phyloP scores from a whole-genome alignment of 2,797 vertebrate genomes.

The Trichosurus vulpecula region DNA sequence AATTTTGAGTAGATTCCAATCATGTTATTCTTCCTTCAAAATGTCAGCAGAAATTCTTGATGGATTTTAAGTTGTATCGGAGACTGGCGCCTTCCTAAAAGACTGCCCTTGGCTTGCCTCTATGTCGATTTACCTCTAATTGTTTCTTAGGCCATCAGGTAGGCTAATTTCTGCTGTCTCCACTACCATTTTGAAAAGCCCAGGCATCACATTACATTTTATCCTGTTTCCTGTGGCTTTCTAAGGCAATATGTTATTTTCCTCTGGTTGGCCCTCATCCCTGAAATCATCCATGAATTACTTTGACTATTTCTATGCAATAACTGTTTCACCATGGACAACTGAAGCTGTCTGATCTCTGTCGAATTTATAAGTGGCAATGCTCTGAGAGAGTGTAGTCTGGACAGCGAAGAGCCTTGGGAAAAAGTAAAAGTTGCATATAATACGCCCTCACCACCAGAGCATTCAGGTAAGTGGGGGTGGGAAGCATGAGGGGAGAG shows the following conservation, averaged over 20 bases:
- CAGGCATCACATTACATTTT: slow-evolving; percentile 30
- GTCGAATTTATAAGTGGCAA: slow-evolving; percentile 29
- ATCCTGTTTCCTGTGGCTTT: background rate
- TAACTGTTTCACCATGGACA: slow-evolving; percentile 15
- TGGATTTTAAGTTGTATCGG: slow-evolving; percentile 58
- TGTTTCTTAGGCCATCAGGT: background rate
- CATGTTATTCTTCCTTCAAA: slow-evolving; percentile 21
- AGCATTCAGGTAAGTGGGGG: background rate
- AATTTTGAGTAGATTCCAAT: background rate
- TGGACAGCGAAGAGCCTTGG: slow-evolving; percentile 2
- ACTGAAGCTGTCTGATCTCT: background rate
- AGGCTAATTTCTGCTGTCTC: slow-evolving; percentile 1
- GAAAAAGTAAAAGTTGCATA: slow-evolving; percentile 20
- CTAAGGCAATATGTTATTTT: slow-evolving; percentile 13
- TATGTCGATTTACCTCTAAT: slow-evolving; percentile 28
- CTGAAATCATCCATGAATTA: slow-evolving; percentile 23
- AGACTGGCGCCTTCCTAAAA: slow-evolving; percentile 31
- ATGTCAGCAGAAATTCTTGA: slow-evolving; percentile 59
- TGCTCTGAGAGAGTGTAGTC: slow-evolving; percentile 11
- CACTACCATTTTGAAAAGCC: slow-evolving; percentile 38
- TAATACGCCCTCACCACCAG: background rate
- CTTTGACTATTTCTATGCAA: background rate
- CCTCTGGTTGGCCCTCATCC: background rate
- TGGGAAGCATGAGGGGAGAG: too few species aligned
- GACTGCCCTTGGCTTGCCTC: slow-evolving; percentile 54